Evolutionary conservation across 2,888 invertebrate species (phyloP).

Genomic region (Caenorhabditis doughertyi): DNA sequence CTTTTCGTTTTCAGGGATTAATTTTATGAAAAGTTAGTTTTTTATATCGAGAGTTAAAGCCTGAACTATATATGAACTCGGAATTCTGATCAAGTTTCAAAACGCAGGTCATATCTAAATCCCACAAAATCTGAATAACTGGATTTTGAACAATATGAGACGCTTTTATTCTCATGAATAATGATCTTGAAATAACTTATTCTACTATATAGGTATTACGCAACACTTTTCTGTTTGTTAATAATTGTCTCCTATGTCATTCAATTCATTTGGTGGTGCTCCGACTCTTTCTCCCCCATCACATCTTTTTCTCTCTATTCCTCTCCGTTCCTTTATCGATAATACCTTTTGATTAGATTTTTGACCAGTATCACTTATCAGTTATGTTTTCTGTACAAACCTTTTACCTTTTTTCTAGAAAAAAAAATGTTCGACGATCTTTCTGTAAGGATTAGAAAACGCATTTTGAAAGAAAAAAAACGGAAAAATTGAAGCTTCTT

Average conservation of each 20-base stretch:
- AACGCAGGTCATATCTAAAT: too few species aligned
- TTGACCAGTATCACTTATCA: constrained; percentile 34
- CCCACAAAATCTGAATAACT: not conserved
- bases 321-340: constrained; percentile 23
- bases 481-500: constrained; percentile 7
- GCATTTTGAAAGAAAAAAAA: constrained; percentile 12
- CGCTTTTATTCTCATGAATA: constrained; percentile 19
- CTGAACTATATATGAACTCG: too few species aligned
- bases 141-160: not conserved
- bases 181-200: not conserved
- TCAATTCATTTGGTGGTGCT: not conserved
- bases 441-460: constrained; percentile 20
- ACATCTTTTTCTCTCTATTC: constrained; percentile 4
- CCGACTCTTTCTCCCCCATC: constrained; percentile 14
- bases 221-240: not conserved
- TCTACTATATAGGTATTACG: not conserved
- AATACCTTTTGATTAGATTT: constrained; percentile 42
- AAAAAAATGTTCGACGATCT: constrained; percentile 33
- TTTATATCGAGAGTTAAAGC: too few species aligned
- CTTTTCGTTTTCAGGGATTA: not conserved
- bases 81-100: too few species aligned
- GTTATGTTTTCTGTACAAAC: not conserved
- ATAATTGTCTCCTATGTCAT: not conserved
- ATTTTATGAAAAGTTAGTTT: not conserved
- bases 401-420: constrained; percentile 27